These are phyloP conservation scores for Channa argus DNA, from an alignment of 2,113 vertebrate genomes.

Conservation along the genomic window DNA sequence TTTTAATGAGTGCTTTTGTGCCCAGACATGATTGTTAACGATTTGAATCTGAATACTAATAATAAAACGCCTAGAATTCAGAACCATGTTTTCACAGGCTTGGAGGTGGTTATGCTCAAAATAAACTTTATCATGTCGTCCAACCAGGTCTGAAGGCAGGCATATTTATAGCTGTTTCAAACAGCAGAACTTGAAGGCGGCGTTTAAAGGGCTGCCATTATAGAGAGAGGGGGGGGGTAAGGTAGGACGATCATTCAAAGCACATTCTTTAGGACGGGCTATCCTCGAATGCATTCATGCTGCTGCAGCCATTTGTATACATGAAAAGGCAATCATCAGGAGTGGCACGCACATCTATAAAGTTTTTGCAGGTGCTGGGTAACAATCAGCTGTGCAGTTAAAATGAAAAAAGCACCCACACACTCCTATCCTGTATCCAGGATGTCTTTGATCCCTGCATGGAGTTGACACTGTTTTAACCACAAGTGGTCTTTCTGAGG, in stretches of 20 bases:
- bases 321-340: background rate
- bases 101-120: background rate
- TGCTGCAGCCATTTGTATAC: background rate
- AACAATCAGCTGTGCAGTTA: background rate
- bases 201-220: background rate
- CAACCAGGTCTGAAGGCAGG: background rate
- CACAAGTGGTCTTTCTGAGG: background rate
- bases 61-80: background rate
- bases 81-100: background rate
- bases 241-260: background rate
- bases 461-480: background rate
- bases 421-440: background rate
- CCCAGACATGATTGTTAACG: background rate
- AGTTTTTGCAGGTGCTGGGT: background rate
- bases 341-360: background rate
- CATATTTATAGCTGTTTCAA: conserved; percentile 5
- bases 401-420: too few relatives aligned
- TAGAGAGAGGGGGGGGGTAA: background rate
- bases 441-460: background rate
- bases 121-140: background rate
- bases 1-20: background rate
- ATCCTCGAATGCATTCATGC: background rate
- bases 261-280: background rate
- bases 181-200: background rate
- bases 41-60: conserved; percentile 10